Evolutionary conservation across 2,888 invertebrate genomes (phyloP), one percentile per base, ranked within the genome.

Genomic region (Polyommatus icarus): DNA sequence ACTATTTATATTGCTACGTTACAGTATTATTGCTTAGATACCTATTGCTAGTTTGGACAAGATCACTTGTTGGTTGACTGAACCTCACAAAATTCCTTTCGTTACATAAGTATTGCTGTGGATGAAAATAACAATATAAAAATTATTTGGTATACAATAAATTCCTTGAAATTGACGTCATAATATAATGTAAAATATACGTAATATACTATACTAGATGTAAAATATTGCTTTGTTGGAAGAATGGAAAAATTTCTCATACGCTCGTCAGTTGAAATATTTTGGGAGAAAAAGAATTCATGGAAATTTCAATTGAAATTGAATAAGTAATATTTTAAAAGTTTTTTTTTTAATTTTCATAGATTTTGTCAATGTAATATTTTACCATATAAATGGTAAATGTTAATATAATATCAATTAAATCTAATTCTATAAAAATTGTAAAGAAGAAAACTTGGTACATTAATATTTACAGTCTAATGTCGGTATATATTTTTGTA

Each of bases 361-460:
- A 18, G 29, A 32, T 67, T 67, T 32, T 36, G 24, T 61, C 71
- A 78, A 32, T 72, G 57, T 73, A 50, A 76, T 75, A 78, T 20
- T 46, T 79, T 82, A 82, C 79, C 71, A 79, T 18, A 78, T 78
- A 78, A 78, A 79, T 77, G 76, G 80, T 82, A 77, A 50, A 54
- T 32, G 32, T 32, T 46, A n/a, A 6, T 50, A 32, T 71, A 46
- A 71, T 20, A 61, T 57, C n/a, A 32, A 18, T 67, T 67, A 32
- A n/a, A 20, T 54, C 71, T 77, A 71, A 77, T 77, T 54, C 77
- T 93, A 93, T 91, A 88, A 91, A 91, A 91, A 90, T 92, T 93
- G 93, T 93, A 93, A 91, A 93, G 93, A 93, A 93, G 93, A 89
- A 90, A 90, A 89, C 91, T 93, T 93, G 91, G 91, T 93, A 93